Evolutionary conservation across 2,797 vertebrate genomes (phyloP).

Genomic region (Tadarida brasiliensis): DNA sequence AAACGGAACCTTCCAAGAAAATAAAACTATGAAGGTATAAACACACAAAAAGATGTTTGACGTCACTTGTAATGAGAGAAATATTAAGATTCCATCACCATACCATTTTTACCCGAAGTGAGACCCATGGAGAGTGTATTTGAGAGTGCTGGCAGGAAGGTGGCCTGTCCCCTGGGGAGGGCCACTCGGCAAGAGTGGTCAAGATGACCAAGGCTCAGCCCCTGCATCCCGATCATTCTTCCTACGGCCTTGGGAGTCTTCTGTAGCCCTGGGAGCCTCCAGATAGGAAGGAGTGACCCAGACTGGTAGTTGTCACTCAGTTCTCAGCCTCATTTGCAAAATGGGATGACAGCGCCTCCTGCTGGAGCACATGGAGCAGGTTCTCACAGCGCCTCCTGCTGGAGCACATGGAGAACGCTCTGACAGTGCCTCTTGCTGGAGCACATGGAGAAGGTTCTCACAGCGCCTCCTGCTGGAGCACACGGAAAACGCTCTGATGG

Average conservation of each 20-base stretch:
- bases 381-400: too few species aligned
- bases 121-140: background rate
- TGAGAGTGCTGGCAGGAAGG: background rate
- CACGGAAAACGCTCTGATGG: too few species aligned
- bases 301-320: background rate
- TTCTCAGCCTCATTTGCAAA: background rate
- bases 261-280: background rate
- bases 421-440: too few species aligned
- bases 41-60: background rate
- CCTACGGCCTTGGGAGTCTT: background rate
- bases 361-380: background rate
- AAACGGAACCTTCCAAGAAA: background rate
- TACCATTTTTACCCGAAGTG: too few species aligned
- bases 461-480: too few species aligned
- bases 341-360: rapidly evolving
- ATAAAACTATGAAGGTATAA: background rate
- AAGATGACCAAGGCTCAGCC: background rate
- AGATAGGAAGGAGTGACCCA: rapidly evolving
- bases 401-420: too few species aligned
- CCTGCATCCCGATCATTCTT: background rate
- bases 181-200: background rate
- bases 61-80: background rate
- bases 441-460: too few species aligned
- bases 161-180: background rate
- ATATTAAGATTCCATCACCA: background rate